Base-by-base conservation (phyloP, 2,113 vertebrate species). In the Bufo gargarizans region DNA sequence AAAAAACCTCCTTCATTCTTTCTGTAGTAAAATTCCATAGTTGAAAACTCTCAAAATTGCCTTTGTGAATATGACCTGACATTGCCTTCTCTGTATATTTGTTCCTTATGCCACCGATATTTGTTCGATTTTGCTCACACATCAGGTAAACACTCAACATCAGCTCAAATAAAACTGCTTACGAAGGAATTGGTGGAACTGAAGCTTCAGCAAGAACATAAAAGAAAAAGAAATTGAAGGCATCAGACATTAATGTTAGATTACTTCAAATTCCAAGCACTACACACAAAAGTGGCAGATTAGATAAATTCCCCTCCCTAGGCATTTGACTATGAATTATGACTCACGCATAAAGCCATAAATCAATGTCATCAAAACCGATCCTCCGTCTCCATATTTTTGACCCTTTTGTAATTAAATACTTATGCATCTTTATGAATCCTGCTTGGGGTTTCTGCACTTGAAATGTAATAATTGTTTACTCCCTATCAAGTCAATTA, bases 291-390 rank as follows among this genome's bases (percentile, higher is more conserved):
- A 79, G 74, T 86, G 85, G 76, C 85, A 86, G 74, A 67, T 86
- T 86, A 86, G 85, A 86, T 86, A 86, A 86, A 86, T 86, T 86
- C 85, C 61, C 85, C 76, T 86, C 76, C 85, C 74, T 22, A 67
- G 76, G 76, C 85, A 86, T 86, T 77, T 86, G 74, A 86, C 56
- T 78, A 86, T 78, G 85, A 86, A 86, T 78, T 86, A 86, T 86
- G 85, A 86, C 85, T 86, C 76, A 55, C 22, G 58, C 43, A 50
- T 77, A 79, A 77, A 78, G 76, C 67, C 85, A 86, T 86, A 79
- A 86, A 86, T 86, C 85, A 79, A 77, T 86, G 85, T 16, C 85
- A 86, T 79, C 59, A 86, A 79, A 79, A 33, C 45, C 47, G 43
- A 53, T 86, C 76, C 61, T 50, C 56, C 63, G 47, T 86, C 59